phyloP scores from a whole-genome alignment of 2,888 invertebrate genomes.

The Argynnis bischoffii region DNA sequence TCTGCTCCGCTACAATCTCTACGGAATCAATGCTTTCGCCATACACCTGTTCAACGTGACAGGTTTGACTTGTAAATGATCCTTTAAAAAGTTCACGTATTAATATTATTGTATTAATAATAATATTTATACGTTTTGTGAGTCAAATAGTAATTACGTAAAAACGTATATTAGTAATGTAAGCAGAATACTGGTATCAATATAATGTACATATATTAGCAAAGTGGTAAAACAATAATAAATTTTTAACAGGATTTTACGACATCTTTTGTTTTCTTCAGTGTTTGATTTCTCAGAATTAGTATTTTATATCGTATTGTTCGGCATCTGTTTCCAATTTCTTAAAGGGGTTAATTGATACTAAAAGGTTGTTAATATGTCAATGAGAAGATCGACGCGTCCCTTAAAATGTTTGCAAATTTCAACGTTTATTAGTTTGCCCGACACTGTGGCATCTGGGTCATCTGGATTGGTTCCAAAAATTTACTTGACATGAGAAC shows the following conservation, averaged over 20 bases:
- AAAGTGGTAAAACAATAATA: not conserved
- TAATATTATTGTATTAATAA: not conserved
- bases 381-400: constrained; percentile 38
- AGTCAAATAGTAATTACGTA: too few species aligned
- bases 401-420: constrained; percentile 54
- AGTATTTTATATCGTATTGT: constrained; percentile 24
- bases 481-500: constrained; percentile 55
- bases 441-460: constrained; percentile 64
- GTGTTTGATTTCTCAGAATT: constrained; percentile 2
- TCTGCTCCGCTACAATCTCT: constrained; percentile 57
- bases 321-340: constrained; percentile 29
- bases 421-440: constrained; percentile 57
- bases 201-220: too few species aligned
- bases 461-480: constrained; percentile 76
- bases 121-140: not conserved
- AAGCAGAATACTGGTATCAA: too few species aligned
- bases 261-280: not conserved
- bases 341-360: constrained; percentile 38
- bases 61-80: constrained; percentile 26
- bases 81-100: not conserved
- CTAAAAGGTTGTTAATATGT: constrained; percentile 37
- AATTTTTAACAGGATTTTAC: not conserved
- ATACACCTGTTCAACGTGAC: constrained; percentile 58
- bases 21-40: constrained; percentile 69
- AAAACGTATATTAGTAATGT: too few species aligned